These are phyloP conservation scores for Mylabris sibirica DNA, from an alignment of 2,888 invertebrate genomes.

Conservation along the genomic window DNA sequence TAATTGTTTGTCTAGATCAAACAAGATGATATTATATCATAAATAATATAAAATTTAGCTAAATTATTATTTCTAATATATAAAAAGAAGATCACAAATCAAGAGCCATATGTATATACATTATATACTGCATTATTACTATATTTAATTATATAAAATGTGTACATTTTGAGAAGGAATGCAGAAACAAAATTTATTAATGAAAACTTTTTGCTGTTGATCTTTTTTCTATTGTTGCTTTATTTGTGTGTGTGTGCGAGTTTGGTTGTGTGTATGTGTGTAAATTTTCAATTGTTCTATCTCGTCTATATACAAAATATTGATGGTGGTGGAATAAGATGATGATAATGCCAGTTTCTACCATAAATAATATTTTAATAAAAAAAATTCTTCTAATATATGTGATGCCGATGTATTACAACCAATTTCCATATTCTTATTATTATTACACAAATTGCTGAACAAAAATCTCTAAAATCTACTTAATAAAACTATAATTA, in stretches of 20 bases:
- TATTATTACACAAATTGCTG: conserved; percentile 49
- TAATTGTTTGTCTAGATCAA: no score
- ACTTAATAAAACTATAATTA: no score
- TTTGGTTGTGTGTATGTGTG: no score
- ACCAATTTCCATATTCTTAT: conserved; percentile 48
- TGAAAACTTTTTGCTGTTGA: conserved; percentile 3
- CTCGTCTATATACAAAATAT: no score
- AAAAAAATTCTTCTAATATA: neutral
- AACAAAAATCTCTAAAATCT: neutral
- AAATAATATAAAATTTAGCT: no score
- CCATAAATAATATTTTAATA: conserved; percentile 8
- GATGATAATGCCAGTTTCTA: neutral
- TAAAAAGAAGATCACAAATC: neutral
- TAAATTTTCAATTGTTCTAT: no score
- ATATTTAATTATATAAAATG: conserved; percentile 35
- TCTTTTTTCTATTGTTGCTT: conserved; percentile 11
- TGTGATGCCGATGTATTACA: conserved; percentile 58
- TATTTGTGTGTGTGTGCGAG: conserved; percentile 9
- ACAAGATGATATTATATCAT: no score
- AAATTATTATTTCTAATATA: conserved; percentile 49
- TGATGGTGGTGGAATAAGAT: no score
- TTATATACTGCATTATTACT: conserved; percentile 42
- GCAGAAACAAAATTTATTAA: neutral
- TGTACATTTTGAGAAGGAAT: conserved; percentile 9
- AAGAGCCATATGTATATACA: conserved; percentile 26